These are phyloP conservation scores for Kryptopterus vitreolus DNA, from an alignment of 2,797 vertebrate species.

Conservation along the genomic window DNA sequence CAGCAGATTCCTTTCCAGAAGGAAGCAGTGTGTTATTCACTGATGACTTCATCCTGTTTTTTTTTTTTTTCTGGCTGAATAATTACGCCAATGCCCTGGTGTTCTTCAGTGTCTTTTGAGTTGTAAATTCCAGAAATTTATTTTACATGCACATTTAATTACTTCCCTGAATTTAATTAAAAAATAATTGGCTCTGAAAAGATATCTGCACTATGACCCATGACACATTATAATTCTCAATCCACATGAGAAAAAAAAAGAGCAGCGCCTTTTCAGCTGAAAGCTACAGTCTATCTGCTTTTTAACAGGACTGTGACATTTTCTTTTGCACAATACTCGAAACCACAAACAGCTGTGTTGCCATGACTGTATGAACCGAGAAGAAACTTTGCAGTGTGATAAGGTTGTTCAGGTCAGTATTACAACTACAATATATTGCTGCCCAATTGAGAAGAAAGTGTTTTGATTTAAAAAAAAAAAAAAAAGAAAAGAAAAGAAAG, in stretches of 20 bases:
- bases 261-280: background rate
- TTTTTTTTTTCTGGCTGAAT: background rate
- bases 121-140: background rate
- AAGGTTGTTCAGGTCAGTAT: background rate
- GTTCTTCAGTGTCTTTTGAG: background rate
- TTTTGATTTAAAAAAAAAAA: background rate
- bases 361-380: background rate
- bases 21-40: background rate
- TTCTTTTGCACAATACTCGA: background rate
- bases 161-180: background rate
- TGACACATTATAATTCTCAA: background rate
- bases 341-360: background rate
- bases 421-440: conserved; percentile 16
- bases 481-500: background rate
- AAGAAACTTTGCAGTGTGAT: conserved; percentile 2
- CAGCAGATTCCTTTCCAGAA: background rate
- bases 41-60: background rate
- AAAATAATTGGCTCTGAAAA: background rate
- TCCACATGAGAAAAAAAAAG: background rate
- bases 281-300: background rate
- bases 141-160: background rate
- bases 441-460: conserved; percentile 23
- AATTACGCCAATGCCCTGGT: background rate
- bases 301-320: background rate
- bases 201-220: background rate